Evolutionary conservation across 2,113 vertebrate species (phyloP).

Genomic region (Malurus elegans): DNA sequence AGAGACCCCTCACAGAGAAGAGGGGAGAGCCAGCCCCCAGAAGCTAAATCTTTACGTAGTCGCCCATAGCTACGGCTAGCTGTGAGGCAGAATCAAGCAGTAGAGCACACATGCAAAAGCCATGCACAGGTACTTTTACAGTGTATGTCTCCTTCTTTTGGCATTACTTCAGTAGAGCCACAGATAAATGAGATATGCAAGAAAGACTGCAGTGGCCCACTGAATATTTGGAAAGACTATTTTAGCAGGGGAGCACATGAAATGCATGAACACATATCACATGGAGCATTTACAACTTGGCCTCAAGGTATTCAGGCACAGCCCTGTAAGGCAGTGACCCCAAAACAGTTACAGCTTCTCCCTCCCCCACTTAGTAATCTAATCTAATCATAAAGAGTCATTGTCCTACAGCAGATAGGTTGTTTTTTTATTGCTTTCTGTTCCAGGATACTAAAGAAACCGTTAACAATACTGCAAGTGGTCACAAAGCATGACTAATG

Average conservation of each 20-base stretch:
- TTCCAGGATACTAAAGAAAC: conserved; percentile 28
- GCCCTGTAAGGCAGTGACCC: neutral
- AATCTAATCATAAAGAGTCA: conserved; percentile 34
- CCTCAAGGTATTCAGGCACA: neutral
- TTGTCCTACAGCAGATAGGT: conserved; percentile 34
- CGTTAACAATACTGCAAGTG: conserved; percentile 40
- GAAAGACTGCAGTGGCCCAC: neutral
- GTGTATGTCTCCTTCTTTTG: neutral
- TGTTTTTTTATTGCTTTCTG: conserved; percentile 37
- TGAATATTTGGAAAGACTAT: neutral
- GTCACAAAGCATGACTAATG: conserved; percentile 55
- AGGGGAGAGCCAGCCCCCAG: neutral
- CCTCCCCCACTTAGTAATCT: neutral
- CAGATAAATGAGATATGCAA: neutral
- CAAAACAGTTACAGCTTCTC: neutral
- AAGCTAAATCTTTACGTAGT: neutral
- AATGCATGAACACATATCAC: neutral
- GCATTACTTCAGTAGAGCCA: neutral
- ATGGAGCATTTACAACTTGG: neutral
- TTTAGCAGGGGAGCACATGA: neutral
- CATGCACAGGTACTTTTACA: neutral
- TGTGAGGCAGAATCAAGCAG: neutral
- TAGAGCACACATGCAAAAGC: neutral
- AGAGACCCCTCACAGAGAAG: neutral
- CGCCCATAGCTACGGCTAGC: neutral